These are phyloP conservation scores for Seira musarum DNA, from an alignment of 2,888 invertebrate species.

Conservation along the genomic window DNA sequence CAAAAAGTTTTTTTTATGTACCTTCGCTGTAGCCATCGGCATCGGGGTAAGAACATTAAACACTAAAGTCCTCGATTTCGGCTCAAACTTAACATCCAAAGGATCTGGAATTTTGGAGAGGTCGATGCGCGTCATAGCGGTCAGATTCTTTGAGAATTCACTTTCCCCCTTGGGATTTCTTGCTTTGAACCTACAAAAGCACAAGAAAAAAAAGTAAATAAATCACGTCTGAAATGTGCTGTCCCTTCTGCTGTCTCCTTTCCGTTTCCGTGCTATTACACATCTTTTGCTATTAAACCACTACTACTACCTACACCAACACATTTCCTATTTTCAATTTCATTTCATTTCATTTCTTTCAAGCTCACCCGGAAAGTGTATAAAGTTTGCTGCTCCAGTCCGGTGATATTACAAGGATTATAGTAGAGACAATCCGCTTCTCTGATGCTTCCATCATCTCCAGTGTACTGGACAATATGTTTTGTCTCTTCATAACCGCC, in stretches of 20 bases:
- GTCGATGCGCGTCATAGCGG: conserved; percentile 87
- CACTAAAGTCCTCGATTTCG: conserved; percentile 82
- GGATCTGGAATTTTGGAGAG: conserved; percentile 81
- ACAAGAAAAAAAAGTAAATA: conserved; percentile 43
- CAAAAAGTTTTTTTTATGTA: conserved; percentile 28
- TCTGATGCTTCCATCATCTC: conserved; percentile 75
- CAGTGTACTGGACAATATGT: conserved; percentile 87
- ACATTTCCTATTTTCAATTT: neutral
- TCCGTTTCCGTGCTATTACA: too few species aligned
- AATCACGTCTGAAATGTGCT: too few species aligned
- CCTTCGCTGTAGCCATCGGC: conserved; percentile 68
- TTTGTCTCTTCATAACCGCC: conserved; percentile 90
- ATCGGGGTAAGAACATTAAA: conserved; percentile 78
- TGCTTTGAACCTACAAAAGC: conserved; percentile 81
- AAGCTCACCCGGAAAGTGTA: conserved; percentile 85
- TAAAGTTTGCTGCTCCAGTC: conserved; percentile 88
- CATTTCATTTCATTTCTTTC: conserved; percentile 5
- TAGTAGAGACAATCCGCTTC: conserved; percentile 89
- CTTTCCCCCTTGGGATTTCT: conserved; percentile 90
- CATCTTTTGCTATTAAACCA: too few species aligned
- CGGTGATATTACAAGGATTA: conserved; percentile 90
- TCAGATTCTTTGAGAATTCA: conserved; percentile 88
- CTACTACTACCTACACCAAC: too few species aligned
- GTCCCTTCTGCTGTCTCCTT: too few species aligned
- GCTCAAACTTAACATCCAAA: conserved; percentile 87